Evolutionary conservation across 1,140 invertebrate genomes (phyloP).

Genomic region (Propsilocerus akamusi): DNA sequence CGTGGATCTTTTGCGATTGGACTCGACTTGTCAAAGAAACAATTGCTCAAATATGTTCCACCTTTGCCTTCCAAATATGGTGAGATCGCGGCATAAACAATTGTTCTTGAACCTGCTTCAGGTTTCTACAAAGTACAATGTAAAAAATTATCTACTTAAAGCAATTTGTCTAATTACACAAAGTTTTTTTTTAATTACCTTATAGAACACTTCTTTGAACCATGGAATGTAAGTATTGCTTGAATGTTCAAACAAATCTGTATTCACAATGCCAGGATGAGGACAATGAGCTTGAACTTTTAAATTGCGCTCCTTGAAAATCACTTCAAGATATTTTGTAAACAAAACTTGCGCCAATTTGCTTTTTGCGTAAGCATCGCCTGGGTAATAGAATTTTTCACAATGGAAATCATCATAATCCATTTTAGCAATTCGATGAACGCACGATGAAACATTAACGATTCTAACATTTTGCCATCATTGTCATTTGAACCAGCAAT

Average conservation of each 20-base stretch:
- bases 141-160: not conserved
- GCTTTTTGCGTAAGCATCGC: slow-evolving; percentile 63
- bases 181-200: slow-evolving; percentile 25
- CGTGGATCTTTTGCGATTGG: slow-evolving; percentile 14
- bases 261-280: slow-evolving; percentile 81
- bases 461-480: slow-evolving; percentile 41
- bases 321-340: slow-evolving; percentile 44
- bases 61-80: slow-evolving; percentile 46
- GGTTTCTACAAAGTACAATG: slow-evolving; percentile 42
- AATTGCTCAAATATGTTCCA: slow-evolving; percentile 60
- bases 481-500: slow-evolving; percentile 27
- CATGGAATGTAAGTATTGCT: slow-evolving; percentile 37
- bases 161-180: not conserved
- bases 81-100: slow-evolving; percentile 53
- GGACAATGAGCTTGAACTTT: slow-evolving; percentile 51
- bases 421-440: slow-evolving; percentile 50
- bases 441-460: slow-evolving; percentile 74
- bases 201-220: slow-evolving; percentile 37
- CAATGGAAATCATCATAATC: slow-evolving; percentile 61
- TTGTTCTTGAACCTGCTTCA: slow-evolving; percentile 50
- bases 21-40: slow-evolving; percentile 24
- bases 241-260: slow-evolving; percentile 55
- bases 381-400: slow-evolving; percentile 30
- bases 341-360: slow-evolving; percentile 74
- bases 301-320: slow-evolving; percentile 19